Conservation (phyloP, 2,797 vertebrate species). For the Enteromius anoplus region DNA sequence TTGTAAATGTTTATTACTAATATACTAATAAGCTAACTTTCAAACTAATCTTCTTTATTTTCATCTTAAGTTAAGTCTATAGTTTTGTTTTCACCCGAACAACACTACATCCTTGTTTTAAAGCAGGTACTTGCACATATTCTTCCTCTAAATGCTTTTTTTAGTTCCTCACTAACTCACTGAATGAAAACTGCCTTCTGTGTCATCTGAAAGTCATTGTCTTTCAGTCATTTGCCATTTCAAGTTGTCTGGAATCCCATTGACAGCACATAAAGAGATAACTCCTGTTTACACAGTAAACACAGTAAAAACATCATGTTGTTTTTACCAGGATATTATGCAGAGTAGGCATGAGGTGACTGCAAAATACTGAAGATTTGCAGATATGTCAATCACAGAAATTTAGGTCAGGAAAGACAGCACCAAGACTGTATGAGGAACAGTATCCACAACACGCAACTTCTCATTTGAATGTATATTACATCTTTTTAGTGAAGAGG, state of each 20-base stretch:
- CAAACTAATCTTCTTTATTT: background rate
- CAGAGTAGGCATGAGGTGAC: background rate
- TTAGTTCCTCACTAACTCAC: constrained; percentile 4
- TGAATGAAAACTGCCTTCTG: background rate
- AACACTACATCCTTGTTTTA: background rate
- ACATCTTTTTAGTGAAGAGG: background rate
- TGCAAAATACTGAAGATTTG: background rate
- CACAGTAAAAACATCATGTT: background rate
- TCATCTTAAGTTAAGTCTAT: background rate
- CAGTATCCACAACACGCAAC: background rate
- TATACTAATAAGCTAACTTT: background rate
- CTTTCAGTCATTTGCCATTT: background rate
- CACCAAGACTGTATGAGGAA: background rate
- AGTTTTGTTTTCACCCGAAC: background rate
- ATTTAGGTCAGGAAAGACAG: background rate
- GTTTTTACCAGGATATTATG: background rate
- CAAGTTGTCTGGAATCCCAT: background rate
- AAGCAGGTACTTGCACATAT: background rate
- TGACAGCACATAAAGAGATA: background rate
- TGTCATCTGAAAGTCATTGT: background rate
- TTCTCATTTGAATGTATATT: background rate
- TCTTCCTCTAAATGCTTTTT: background rate
- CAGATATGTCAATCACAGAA: background rate
- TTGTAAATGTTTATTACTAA: background rate
- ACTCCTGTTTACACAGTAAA: constrained; percentile 10